Base-by-base conservation (phyloP, 2,888 invertebrate species). In the Endotricha flammealis region DNA sequence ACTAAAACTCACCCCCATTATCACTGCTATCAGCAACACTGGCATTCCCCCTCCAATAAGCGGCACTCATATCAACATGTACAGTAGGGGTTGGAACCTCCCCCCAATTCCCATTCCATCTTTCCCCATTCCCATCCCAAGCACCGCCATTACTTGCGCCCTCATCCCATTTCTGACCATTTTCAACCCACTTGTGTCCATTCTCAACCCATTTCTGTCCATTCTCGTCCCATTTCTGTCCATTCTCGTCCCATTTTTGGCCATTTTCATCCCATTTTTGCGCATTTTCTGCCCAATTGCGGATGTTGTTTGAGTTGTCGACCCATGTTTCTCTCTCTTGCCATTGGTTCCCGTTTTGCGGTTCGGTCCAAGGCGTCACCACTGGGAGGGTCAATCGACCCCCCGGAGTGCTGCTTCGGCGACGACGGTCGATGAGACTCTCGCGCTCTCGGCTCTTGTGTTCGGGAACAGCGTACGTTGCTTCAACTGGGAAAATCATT, bases 21-120 rank as follows among this genome's bases (percentile, higher is more conserved):
- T 87, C 87, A 37, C 87, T 87, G 56, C 83, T 85, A 20, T 82
- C 86, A 0, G 85, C 85, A 0, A 82, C 77, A 32, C 85, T 85
- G 0, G 76, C 80, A 23, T 79, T 80, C 0, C 80, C 82, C 28
- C 83, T 57, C 81, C 86, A 86, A 31, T 80, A 82, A 0, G 76
- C 76, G 0, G 75, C 79, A 27, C 69, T 76, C 76, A 78, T 73
- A 39, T 83, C 85, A 0, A 85, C 85, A 36, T 78, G 79, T 0
- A 83, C 83, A 0, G 83, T 86, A 0, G 83, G 85, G 1, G 85
- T 85, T 0, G 78, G 71, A 1, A 78, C 75, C 30, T 81, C 82
- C 8, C 75, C 79, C 85, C 85, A 83, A 29, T 75, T 74, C 1
- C 71, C 74, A 29, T 75, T 75, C 9, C 70, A 71, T 67, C 74